Evolutionary conservation across 2,888 invertebrate genomes (phyloP), one percentile per base, ranked within the genome.

Genomic region (Diogma glabrata): DNA sequence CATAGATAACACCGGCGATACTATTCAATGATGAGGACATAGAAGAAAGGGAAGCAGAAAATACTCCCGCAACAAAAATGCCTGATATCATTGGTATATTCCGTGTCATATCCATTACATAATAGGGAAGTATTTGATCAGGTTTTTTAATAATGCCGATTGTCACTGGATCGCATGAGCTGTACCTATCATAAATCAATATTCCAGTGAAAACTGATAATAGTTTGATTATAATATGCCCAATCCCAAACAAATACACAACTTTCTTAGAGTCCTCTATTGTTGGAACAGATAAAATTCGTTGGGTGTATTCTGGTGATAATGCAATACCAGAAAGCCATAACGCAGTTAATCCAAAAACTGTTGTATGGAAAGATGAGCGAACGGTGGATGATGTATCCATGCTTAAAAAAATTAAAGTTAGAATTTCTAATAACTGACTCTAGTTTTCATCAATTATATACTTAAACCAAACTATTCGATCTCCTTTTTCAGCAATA

Each of bases 31-130:
- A 67, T 1, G 79, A 75, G n/a, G 81, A 80, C 62, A 82, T 75
- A 40, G 81, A 77, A 45, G 81, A 79, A 23, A 86, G 72, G 1
- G 83, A 83, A 0, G 86, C 83, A 60, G 82, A 81, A 57, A 86
- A 84, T 38, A 85, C 74, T 19, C 85, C 81, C 20, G 86, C 83
- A 4, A 85, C 76, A 59, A 87, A 87, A 38, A 87, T 72, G 3
- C 87, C 87, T 22, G 84, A 79, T 47, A 87, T 72, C 1, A 86
- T 85, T n/a, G 81, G 81, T 60, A 82, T 74, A 62, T 75, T 69
- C 2, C 72, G 69, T 0, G 83, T 75, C 12, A 81, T 71, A 58
- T 82, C 81, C 74, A 86, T 81, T 4, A 87, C 76, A 60, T 82
- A 87, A 59, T 79, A 78, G 0, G 87, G 84, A 4, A 86, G 72